These are phyloP conservation scores for Cryptotis parvus DNA, from an alignment of 2,113 vertebrate genomes.

Conservation along the genomic window DNA sequence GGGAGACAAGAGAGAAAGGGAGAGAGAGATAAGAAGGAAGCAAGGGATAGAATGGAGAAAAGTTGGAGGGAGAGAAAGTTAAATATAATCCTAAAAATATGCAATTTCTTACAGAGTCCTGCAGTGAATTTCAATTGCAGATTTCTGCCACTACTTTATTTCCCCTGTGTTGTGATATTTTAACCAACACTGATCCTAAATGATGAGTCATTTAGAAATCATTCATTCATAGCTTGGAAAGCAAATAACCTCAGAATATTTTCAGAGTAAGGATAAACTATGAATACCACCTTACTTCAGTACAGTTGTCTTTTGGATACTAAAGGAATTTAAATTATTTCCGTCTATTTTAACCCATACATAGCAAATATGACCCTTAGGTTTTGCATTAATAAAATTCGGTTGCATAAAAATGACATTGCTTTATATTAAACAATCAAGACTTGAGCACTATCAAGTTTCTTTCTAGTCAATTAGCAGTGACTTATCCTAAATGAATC, in stretches of 20 bases:
- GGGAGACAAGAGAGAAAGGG: too few species aligned
- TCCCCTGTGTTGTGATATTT: neutral
- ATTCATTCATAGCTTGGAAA: constrained; percentile 59
- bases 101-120: constrained; percentile 10
- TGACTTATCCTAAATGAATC: neutral
- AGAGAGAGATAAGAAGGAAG: too few species aligned
- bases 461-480: neutral
- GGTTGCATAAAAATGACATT: constrained; percentile 51
- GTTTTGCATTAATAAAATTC: constrained; percentile 22
- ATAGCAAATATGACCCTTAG: neutral
- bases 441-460: neutral
- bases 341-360: constrained; percentile 42
- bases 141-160: constrained; percentile 8
- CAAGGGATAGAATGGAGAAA: too few species aligned
- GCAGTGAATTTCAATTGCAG: constrained; percentile 10
- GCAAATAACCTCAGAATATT: constrained; percentile 61
- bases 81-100: neutral
- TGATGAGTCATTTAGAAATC: constrained; percentile 49
- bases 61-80: neutral
- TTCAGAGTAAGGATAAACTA: constrained; percentile 61
- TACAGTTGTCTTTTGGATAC: constrained; percentile 20
- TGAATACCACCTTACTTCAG: constrained; percentile 5
- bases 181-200: constrained; percentile 44
- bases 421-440: constrained; percentile 57
- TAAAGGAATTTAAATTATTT: constrained; percentile 72